Evolutionary conservation across 1,140 invertebrate genomes (phyloP).

Genomic region (Antheraea pernyi): DNA sequence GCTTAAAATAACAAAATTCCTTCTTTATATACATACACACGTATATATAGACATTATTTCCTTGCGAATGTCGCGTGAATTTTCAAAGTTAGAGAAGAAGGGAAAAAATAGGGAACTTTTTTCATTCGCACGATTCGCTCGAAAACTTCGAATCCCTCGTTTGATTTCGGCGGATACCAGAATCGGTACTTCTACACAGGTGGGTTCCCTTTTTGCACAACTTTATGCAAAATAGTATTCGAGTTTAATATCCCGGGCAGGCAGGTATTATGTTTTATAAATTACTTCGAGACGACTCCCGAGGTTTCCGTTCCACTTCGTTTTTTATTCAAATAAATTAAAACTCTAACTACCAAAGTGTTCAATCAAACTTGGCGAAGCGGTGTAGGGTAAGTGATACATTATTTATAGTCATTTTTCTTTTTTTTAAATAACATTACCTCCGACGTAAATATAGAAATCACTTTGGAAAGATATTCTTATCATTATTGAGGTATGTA

Average conservation of each 20-base stretch:
- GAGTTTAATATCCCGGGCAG: slow-evolving; percentile 28
- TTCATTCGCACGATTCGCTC: slow-evolving; percentile 34
- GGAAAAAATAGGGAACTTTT: slow-evolving; percentile 33
- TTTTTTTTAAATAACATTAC: not conserved
- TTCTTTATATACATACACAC: slow-evolving; percentile 11
- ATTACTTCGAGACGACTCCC: slow-evolving; percentile 25
- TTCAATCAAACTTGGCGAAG: slow-evolving; percentile 11
- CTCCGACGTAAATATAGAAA: not conserved
- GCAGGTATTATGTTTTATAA: slow-evolving; percentile 31
- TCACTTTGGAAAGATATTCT: too few species aligned
- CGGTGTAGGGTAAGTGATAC: not conserved
- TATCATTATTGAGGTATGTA: too few species aligned
- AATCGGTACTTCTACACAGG: slow-evolving; percentile 26
- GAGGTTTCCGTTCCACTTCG: slow-evolving; percentile 18
- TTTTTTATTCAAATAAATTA: slow-evolving; percentile 26
- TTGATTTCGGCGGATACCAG: slow-evolving; percentile 26
- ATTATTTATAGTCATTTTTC: not conserved
- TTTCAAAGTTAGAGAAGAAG: slow-evolving; percentile 13
- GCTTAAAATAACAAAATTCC: slow-evolving; percentile 53
- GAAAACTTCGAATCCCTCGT: slow-evolving; percentile 21
- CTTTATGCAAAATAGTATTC: slow-evolving; percentile 36
- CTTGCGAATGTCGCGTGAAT: slow-evolving; percentile 19
- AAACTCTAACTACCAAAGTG: slow-evolving; percentile 10
- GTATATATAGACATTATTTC: not conserved
- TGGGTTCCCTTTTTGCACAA: slow-evolving; percentile 32